These are phyloP conservation scores for Aurelia coerulea DNA, from an alignment of 30 jellyfish, hydroid and myxozoan genomes.

Conservation along the genomic window DNA sequence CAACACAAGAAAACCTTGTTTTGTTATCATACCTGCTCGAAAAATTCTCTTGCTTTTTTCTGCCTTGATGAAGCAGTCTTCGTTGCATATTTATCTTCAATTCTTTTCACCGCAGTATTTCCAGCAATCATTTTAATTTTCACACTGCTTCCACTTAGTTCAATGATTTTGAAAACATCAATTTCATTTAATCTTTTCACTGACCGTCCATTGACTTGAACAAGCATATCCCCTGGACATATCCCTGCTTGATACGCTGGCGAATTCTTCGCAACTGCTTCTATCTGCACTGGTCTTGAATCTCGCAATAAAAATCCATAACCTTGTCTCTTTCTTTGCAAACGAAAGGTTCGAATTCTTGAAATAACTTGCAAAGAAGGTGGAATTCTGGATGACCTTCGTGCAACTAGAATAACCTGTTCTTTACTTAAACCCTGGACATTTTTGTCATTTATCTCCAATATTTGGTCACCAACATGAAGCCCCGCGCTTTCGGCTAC, in stretches of 20 bases:
- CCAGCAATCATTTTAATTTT: conserved; percentile 71
- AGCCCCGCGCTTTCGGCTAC: conserved; percentile 87
- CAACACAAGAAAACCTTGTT: too few relatives aligned
- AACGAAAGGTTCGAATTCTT: conserved; percentile 62
- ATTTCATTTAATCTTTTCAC: conserved; percentile 42
- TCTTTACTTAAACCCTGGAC: conserved; percentile 67
- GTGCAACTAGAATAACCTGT: conserved; percentile 52
- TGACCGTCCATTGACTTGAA: conserved; percentile 68
- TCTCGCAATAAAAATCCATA: conserved; percentile 63
- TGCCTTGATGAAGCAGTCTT: conserved; percentile 15
- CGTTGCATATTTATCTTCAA: conserved; percentile 33
- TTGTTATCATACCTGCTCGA: conserved; percentile 48
- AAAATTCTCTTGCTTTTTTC: conserved; percentile 59
- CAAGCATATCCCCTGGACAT: conserved; percentile 77
- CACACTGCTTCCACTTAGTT: conserved; percentile 12
- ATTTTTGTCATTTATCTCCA: conserved; percentile 62
- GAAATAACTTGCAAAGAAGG: conserved; percentile 83
- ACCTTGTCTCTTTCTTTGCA: conserved; percentile 53
- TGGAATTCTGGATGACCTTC: conserved; percentile 71
- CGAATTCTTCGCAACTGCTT: conserved; percentile 34
- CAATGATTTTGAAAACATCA: conserved; percentile 39
- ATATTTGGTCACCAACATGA: conserved; percentile 84
- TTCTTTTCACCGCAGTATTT: conserved; percentile 32
- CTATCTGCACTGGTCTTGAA: conserved; percentile 71
- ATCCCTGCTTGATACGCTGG: conserved; percentile 74